These are phyloP conservation scores for Brachynemurus nebulosus DNA, from an alignment of 2,888 invertebrate species.

Conservation along the genomic window DNA sequence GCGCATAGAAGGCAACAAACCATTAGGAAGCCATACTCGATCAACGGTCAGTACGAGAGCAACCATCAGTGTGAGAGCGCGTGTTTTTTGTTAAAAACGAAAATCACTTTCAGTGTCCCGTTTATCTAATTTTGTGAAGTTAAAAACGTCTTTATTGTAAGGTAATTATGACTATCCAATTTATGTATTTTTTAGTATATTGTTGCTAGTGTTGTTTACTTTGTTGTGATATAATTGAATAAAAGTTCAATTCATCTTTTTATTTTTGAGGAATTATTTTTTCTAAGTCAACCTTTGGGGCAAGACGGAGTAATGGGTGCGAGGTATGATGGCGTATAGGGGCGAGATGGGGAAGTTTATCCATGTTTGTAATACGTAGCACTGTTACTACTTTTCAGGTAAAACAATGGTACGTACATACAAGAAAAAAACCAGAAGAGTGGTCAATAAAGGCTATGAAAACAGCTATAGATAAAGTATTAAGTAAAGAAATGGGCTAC, in stretches of 20 bases:
- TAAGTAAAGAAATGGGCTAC: slow-evolving; percentile 13
- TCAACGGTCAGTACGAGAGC: neutral
- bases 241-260: neutral
- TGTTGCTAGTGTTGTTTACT: neutral
- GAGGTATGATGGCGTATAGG: too few species aligned
- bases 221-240: neutral
- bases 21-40: too few species aligned
- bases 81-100: neutral
- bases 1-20: neutral
- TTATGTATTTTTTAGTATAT: neutral
- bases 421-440: slow-evolving; percentile 10
- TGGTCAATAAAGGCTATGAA: slow-evolving; percentile 15
- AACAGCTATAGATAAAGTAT: slow-evolving; percentile 13
- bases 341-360: too few species aligned
- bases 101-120: neutral
- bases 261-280: neutral
- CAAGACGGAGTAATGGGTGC: too few species aligned
- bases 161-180: neutral
- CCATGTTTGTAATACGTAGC: too few species aligned
- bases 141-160: neutral
- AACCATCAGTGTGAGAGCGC: neutral
- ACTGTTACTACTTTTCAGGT: too few species aligned
- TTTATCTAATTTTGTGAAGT: neutral
- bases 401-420: too few species aligned
- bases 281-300: neutral